Percentiles rank a stretch among this genome's conserved stretches.
Evolutionary conservation across 2,797 vertebrate genomes (phyloP).

Genomic region (Tinamus major): DNA sequence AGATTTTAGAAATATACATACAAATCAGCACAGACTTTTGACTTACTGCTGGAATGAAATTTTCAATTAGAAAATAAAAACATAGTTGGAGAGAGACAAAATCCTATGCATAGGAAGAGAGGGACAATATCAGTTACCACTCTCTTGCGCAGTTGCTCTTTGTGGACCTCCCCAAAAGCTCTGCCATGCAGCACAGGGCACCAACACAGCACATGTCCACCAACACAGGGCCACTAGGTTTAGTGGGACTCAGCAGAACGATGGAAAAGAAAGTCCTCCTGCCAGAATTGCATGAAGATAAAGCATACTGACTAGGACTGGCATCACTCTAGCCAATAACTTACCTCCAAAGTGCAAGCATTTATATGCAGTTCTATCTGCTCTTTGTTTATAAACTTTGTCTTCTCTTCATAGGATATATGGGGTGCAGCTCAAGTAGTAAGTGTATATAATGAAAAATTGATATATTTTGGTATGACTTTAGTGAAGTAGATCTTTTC

Average conservation of each 20-base stretch:
- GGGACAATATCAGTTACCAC: neutral
- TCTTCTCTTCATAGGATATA: neutral
- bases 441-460: neutral
- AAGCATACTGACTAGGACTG: neutral
- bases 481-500: neutral
- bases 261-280: neutral
- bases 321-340: neutral
- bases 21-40: neutral
- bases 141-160: accelerated
- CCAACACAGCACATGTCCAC: neutral
- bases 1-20: neutral
- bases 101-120: neutral
- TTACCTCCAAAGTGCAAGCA: neutral
- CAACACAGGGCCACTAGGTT: neutral
- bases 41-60: neutral
- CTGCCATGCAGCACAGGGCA: neutral
- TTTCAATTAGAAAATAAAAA: neutral
- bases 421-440: neutral
- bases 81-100: neutral
- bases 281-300: neutral
- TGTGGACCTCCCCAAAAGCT: neutral
- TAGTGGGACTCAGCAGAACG: neutral
- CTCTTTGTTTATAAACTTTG: neutral
- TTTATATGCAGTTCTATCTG: neutral
- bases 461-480: neutral